Evolutionary conservation across 2,113 vertebrate genomes (phyloP), one percentile per base, ranked within the genome.

Genomic region (Drymodes brunneopygia): DNA sequence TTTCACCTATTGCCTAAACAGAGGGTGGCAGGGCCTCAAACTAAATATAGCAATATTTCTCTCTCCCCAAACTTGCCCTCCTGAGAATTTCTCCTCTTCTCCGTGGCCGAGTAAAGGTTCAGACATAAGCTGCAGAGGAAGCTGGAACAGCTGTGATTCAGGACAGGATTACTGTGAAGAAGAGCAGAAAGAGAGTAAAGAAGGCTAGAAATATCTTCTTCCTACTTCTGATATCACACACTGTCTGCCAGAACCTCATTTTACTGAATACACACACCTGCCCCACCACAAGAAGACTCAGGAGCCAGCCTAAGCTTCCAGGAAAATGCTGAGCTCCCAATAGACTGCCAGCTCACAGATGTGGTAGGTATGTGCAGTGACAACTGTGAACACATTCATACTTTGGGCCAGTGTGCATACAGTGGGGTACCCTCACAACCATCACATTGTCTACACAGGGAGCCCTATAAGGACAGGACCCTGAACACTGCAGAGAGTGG

Each of bases 71-170:
- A 94, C 97, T 97, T 97, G 98, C 99, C 98, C 33, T 98, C 94
- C 70, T 97, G 92, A 65, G 94, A 95, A 36, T 89, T 93, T 74
- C 58, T 90, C 47, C 93, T 95, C 77, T 97, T 97, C 92, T 97
- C 94, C 80, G 93, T 96, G 70, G 95, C 72, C 54, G 97, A 98
- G 56, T 99, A 97, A 81, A 99, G 97, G 97, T 90, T 98, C 92
- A 98, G 79, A 81, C 98, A 99, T 94, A 99, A 96, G 73, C 82
- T 98, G 92, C 96, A 97, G 15, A 99, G 98, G 94, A 99, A 99
- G 83, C 94, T 98, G 96, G 98, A 98, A 97, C 98, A 99, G 27
- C 98, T 97, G n/a, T 97, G 97, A 90, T 99, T 99, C 90, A 99
- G 97, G 85, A 96, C 83, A 65, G 98, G 89, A 86, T 99, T 98